Evolutionary conservation across 2,113 vertebrate genomes (phyloP).

Genomic region (Calyptommatus sinebrachiatus): DNA sequence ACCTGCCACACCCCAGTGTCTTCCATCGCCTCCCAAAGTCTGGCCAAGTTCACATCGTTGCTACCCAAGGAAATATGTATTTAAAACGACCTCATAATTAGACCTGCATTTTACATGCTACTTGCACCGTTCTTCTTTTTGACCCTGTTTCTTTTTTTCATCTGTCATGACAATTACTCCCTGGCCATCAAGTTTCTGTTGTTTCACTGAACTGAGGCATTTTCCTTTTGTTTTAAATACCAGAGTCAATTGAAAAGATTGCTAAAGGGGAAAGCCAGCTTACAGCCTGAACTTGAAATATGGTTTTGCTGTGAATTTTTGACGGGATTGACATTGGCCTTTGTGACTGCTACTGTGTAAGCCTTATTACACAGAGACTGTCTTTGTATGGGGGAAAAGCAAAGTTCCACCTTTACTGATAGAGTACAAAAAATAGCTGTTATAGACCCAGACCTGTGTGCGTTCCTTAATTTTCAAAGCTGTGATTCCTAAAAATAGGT

Average conservation of each 20-base stretch:
- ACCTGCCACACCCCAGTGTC: no score
- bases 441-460: no score
- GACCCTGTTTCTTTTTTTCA: conserved; percentile 8
- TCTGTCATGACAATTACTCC: background rate
- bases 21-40: no score
- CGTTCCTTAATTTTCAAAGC: no score
- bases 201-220: background rate
- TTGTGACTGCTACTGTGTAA: background rate
- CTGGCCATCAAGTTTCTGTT: background rate
- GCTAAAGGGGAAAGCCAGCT: background rate
- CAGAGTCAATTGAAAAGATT: background rate
- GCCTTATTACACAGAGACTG: background rate
- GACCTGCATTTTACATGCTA: background rate
- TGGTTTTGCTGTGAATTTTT: background rate
- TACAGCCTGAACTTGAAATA: background rate
- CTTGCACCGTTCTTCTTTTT: background rate
- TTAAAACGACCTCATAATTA: background rate
- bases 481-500: no score
- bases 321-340: background rate
- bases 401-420: no score
- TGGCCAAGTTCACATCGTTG: no score
- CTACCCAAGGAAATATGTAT: no score
- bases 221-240: background rate
- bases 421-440: no score
- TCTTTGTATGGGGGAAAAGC: no score